Percentiles rank a stretch among this genome's conserved stretches.
These are phyloP conservation scores for Hesperophylax magnus DNA, from an alignment of 1,140 invertebrate genomes.

Conservation along the genomic window DNA sequence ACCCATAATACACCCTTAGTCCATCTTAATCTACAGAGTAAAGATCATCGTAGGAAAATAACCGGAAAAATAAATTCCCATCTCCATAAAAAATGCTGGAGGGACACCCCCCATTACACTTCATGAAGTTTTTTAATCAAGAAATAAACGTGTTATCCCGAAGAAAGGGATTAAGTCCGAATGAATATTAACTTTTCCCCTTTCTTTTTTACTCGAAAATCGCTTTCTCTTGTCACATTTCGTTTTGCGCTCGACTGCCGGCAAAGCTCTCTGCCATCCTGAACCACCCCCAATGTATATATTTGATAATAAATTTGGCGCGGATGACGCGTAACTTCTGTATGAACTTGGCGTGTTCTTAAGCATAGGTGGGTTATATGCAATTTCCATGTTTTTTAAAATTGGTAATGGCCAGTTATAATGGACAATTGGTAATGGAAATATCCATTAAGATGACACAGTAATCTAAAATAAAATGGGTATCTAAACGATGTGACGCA, in stretches of 20 bases:
- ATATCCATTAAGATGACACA: too few relatives aligned
- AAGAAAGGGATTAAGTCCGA: slow-evolving; percentile 3
- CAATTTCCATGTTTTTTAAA: too few relatives aligned
- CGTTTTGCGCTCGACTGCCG: slow-evolving; percentile 14
- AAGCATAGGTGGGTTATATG: too few relatives aligned
- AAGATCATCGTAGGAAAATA: neutral
- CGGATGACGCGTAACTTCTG: neutral
- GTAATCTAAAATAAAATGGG: too few relatives aligned
- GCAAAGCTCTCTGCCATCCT: neutral
- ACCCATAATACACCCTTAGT: too few relatives aligned
- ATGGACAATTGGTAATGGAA: too few relatives aligned
- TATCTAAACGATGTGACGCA: too few relatives aligned
- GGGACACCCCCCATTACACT: slow-evolving; percentile 6
- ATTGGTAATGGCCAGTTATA: too few relatives aligned
- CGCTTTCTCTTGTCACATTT: slow-evolving; percentile 34
- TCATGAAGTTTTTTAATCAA: slow-evolving; percentile 32
- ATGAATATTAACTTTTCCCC: slow-evolving; percentile 22
- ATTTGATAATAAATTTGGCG: slow-evolving; percentile 3
- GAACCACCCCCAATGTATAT: slow-evolving; percentile 10
- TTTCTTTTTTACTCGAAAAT: neutral
- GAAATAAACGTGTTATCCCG: slow-evolving; percentile 25
- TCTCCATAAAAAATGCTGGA: neutral
- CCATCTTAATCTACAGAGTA: neutral
- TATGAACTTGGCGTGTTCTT: too few relatives aligned
- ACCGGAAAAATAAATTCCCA: neutral